Base-by-base conservation (phyloP, 2,888 invertebrate genomes). In the Zygothrica quintamaculata region DNA sequence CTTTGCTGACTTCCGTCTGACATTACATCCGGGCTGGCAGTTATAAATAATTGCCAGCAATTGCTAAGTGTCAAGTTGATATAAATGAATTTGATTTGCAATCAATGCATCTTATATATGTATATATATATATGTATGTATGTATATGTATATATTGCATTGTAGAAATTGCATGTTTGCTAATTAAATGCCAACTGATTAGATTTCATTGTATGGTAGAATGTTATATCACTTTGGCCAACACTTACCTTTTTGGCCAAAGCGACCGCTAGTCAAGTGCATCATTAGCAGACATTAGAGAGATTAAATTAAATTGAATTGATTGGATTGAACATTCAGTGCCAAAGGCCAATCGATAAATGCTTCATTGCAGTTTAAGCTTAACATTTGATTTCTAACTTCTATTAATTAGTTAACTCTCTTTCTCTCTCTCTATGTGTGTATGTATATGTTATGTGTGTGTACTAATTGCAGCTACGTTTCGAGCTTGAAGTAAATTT, bases 251-350 rank as follows among this genome's bases (percentile, higher is more conserved):
- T 22, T 22, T 22, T 33, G 3, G 33, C 33, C 33, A 13, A 15
- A n/a, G 3, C 44, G 8, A 59, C 65, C 72, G 31, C 77, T 73
- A 40, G 34, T 52, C 57, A 62, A 81, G 75, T 66, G 66, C 67
- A 71, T 82, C 84, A 84, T 86, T 82, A 86, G 76, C 60, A 62
- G 48, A 51, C 67, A 70, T 64, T 77, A 77, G 50, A 46, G 60
- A 61, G 79, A 78, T 79, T 86, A 76, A 86, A 79, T 81, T 78
- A 74, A 84, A 84, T 84, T 68, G 81, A 67, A 65, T 80, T 77
- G 74, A 86, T 81, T 78, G 69, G 81, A 84, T 84, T 67, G 81
- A 66, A 65, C 65, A 67, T 31, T 68, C 82, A n/a, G n/a, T n/a
- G 65, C 78, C 33, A 52, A 25, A 36, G 51, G 47, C 60, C 85